Evolutionary conservation across 2,888 invertebrate genomes (phyloP).

Genomic region (Leucophenga montana): DNA sequence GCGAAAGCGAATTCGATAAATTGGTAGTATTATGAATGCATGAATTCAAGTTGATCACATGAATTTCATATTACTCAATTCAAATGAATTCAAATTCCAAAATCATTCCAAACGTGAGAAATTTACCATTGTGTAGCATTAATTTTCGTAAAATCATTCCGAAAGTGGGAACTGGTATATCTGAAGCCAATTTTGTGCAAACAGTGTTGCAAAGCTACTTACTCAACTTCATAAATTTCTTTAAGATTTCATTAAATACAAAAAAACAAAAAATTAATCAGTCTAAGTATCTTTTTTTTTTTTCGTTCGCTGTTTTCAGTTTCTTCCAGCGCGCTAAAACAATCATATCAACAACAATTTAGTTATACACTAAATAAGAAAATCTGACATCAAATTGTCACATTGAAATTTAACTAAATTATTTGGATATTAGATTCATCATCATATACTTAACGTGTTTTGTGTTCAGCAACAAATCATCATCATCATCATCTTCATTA

Average conservation of each 20-base stretch:
- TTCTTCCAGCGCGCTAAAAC: conserved; percentile 24
- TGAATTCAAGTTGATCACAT: too few species aligned
- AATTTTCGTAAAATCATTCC: too few species aligned
- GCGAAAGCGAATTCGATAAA: too few species aligned
- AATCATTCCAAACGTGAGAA: too few species aligned
- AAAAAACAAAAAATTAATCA: conserved; percentile 56
- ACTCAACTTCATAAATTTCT: conserved; percentile 17
- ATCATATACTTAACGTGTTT: conserved; percentile 6
- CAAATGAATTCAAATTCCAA: too few species aligned
- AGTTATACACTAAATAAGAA: conserved; percentile 12
- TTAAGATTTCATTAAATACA: conserved; percentile 51
- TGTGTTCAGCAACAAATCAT: conserved; percentile 48
- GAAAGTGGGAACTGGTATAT: too few species aligned
- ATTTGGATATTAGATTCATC: neutral
- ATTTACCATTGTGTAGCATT: too few species aligned
- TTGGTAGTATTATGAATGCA: too few species aligned
- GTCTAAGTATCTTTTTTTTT: conserved; percentile 54
- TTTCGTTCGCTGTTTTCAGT: conserved; percentile 19
- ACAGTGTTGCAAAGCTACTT: conserved; percentile 41
- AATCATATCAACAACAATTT: conserved; percentile 36
- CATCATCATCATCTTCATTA: conserved; percentile 47
- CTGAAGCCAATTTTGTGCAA: too few species aligned
- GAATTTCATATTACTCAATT: too few species aligned
- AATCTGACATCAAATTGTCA: neutral
- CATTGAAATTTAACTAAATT: conserved; percentile 11